Conservation (phyloP, 2,113 vertebrate species). For the Oncorhynchus mykiss region DNA sequence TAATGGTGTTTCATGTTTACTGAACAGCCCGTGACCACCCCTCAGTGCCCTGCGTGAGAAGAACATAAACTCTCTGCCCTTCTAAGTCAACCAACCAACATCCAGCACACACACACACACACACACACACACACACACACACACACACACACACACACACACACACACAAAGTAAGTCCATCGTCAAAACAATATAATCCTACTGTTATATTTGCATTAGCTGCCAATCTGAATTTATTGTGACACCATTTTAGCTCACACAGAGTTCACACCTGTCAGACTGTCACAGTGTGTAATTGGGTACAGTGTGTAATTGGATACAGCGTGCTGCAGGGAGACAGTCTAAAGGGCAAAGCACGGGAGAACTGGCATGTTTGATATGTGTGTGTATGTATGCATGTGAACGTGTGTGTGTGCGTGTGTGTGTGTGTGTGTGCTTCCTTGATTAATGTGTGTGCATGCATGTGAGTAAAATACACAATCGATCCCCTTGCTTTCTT, state of each 20-base stretch:
- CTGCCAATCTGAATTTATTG: constrained; percentile 16
- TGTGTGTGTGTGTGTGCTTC: constrained; percentile 32
- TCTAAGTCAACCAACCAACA: background rate
- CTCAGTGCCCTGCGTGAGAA: too few species aligned
- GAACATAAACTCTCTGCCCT: too few species aligned
- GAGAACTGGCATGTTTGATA: constrained; percentile 50
- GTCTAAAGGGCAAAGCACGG: constrained; percentile 26
- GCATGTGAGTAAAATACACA: constrained; percentile 63
- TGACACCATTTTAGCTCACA: constrained; percentile 6
- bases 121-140: constrained; percentile 16
- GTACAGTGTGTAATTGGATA: too few species aligned
- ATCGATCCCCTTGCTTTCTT: constrained; percentile 56
- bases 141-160: background rate
- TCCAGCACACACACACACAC: background rate
- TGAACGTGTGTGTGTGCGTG: constrained; percentile 37
- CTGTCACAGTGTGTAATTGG: too few species aligned
- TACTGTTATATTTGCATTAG: constrained; percentile 27
- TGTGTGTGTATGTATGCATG: constrained; percentile 35
- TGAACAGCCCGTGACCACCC: too few species aligned
- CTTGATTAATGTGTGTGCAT: constrained; percentile 63
- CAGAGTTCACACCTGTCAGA: background rate
- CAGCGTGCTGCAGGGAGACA: background rate
- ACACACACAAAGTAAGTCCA: background rate
- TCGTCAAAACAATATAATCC: constrained; percentile 16
- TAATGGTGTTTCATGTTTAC: too few species aligned